A percentile compares a stretch with the other conserved stretches of the same genome.
These are phyloP conservation scores for Siderastrea siderea DNA, from an alignment of 92 coral and sea anemone genomes.

Conservation along the genomic window DNA sequence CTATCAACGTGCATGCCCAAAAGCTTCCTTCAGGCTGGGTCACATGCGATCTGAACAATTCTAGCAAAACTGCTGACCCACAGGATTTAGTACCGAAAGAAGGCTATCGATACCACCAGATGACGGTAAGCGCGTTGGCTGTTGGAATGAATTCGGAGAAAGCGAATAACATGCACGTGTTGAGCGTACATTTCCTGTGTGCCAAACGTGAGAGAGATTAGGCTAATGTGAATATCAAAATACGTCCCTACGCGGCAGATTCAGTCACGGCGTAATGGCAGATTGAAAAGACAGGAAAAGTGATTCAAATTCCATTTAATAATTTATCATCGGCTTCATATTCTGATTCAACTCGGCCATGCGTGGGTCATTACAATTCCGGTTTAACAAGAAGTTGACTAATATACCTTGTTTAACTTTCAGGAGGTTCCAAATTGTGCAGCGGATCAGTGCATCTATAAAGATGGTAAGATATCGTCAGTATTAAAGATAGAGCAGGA, in stretches of 20 bases:
- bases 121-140: conserved; percentile 9
- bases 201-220: too few species aligned
- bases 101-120: background rate
- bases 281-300: too few species aligned
- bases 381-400: too few species aligned
- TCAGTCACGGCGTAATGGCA: too few species aligned
- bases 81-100: conserved; percentile 3
- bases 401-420: background rate
- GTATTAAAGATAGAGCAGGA: too few species aligned
- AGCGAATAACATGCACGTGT: too few species aligned
- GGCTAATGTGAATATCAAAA: too few species aligned
- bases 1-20: conserved; percentile 19
- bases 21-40: conserved; percentile 12
- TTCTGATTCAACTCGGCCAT: background rate
- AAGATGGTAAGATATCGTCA: conserved; percentile 9
- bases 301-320: too few species aligned
- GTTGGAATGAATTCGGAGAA: too few species aligned
- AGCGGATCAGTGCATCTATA: background rate
- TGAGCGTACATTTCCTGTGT: too few species aligned
- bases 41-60: conserved; percentile 34
- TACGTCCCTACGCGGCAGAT: too few species aligned
- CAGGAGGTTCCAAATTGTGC: conserved; percentile 2
- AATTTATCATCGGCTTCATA: too few species aligned
- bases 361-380: background rate
- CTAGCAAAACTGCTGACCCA: conserved; percentile 33